Evolutionary conservation across 2,797 vertebrate genomes (phyloP), one percentile per base, ranked within the genome.

Genomic region (Balearica regulorum): DNA sequence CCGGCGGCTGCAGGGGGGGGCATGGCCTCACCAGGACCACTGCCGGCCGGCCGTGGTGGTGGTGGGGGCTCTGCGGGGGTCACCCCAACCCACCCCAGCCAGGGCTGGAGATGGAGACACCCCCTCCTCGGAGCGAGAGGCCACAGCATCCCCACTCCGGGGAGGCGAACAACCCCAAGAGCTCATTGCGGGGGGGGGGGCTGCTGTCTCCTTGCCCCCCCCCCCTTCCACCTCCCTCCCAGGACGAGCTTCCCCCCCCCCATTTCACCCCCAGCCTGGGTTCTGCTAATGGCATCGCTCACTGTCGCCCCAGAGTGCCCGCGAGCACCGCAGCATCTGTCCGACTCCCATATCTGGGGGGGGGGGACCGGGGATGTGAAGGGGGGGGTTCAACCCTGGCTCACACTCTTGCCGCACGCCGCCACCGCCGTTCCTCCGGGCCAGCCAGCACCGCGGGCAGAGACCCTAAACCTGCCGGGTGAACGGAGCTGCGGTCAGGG

Each of bases 91-190:
- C 35, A 9, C 7, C 65, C 55, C 16, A 5, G 46, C 29, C 33
- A 51, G 37, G 39, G 44, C 64, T 85, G 60, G 53, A 58, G 81
- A 58, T 10, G 54, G 48, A 77, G 43, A 22, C 65, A n/a, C 26
- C 21, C 55, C 8, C 33, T 13, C 49, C 57, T 70, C 0, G 0
- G 57, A 73, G 55, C 33, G 25, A 44, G 29, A 64, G 21, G 0
- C 49, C 3, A 5, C 64, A 58, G 53, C 43, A 33, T 46, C 53
- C 54, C 37, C 16, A 3, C 13, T 35, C 25, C 4, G 8, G 20
- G 33, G 8, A 13, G n/a, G n/a, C 46, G 12, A 44, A 29, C 35
- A 55, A 14, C 43, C 43, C 49, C 13, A 3, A 31, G 9, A 41
- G 35, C 35, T 26, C 35, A 19, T 28, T 25, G 58, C 57, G 28